These are phyloP conservation scores for Suillia variegata DNA, from an alignment of 2,888 invertebrate species.

Conservation along the genomic window DNA sequence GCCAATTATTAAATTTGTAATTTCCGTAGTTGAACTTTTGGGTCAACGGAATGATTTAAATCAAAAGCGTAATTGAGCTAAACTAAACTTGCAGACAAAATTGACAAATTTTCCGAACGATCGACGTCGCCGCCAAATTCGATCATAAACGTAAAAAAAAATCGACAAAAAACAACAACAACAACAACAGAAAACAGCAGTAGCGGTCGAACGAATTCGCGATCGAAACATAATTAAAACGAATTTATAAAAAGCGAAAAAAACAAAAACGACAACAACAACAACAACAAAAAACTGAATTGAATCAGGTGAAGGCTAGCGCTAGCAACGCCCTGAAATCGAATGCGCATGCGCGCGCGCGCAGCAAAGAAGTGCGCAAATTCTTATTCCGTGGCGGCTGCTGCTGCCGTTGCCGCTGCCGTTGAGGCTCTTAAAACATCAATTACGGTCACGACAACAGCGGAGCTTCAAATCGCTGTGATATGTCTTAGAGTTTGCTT, in stretches of 20 bases:
- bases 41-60: conserved; percentile 58
- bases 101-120: conserved; percentile 39
- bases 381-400: conserved; percentile 9
- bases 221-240: conserved; percentile 30
- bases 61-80: conserved; percentile 53
- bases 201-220: conserved; percentile 28
- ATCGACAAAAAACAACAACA: too few relatives aligned
- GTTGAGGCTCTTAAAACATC: conserved; percentile 9
- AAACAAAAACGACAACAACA: too few relatives aligned
- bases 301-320: conserved; percentile 39
- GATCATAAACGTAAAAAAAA: conserved; percentile 12
- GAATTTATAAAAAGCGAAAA: conserved; percentile 18
- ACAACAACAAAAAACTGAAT: conserved; percentile 8
- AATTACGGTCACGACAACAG: conserved; percentile 24
- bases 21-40: conserved; percentile 58
- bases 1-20: conserved; percentile 58
- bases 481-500: conserved; percentile 26
- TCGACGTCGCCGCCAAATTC: conserved; percentile 7
- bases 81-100: conserved; percentile 29
- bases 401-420: too few relatives aligned
- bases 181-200: conserved; percentile 25
- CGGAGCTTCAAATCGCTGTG: conserved; percentile 24
- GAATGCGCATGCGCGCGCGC: too few relatives aligned
- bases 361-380: not conserved
- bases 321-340: conserved; percentile 24